Conservation (phyloP, 2,888 invertebrate genomes). For the Cerastoderma edule region DNA sequence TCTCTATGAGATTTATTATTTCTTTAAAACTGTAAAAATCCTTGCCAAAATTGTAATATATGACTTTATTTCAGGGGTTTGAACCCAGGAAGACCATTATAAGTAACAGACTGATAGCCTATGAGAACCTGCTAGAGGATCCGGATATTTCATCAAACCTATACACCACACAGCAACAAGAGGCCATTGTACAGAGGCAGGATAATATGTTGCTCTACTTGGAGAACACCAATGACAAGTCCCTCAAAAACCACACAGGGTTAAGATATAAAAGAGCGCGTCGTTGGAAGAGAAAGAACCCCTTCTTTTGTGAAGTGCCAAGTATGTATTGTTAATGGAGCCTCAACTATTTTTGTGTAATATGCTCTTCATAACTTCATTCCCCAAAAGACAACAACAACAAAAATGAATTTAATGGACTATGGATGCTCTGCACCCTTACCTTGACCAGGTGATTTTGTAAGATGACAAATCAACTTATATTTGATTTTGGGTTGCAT, state of each 20-base stretch:
- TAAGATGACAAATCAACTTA: too few relatives aligned
- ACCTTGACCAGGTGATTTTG: too few relatives aligned
- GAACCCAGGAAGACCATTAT: constrained; percentile 95
- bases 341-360: too few relatives aligned
- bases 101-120: constrained; percentile 91
- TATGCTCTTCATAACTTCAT: too few relatives aligned
- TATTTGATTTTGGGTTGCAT: too few relatives aligned
- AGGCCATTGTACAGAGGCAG: constrained; percentile 47
- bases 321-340: constrained; percentile 49
- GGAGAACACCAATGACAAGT: constrained; percentile 26
- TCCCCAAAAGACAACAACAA: too few relatives aligned
- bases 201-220: constrained; percentile 67
- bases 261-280: constrained; percentile 24
- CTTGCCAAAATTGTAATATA: not conserved
- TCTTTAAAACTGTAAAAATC: not conserved
- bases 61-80: constrained; percentile 89
- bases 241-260: constrained; percentile 20
- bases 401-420: too few relatives aligned
- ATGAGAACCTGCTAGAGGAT: constrained; percentile 91
- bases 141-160: constrained; percentile 76
- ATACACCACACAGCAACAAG: constrained; percentile 13
- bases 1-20: too few relatives aligned
- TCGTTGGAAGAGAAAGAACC: constrained; percentile 77
- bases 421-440: too few relatives aligned
- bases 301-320: constrained; percentile 89